Evolutionary conservation across 2,888 invertebrate species (phyloP), one percentile per base, ranked within the genome.

Genomic region (Brenthis ino): DNA sequence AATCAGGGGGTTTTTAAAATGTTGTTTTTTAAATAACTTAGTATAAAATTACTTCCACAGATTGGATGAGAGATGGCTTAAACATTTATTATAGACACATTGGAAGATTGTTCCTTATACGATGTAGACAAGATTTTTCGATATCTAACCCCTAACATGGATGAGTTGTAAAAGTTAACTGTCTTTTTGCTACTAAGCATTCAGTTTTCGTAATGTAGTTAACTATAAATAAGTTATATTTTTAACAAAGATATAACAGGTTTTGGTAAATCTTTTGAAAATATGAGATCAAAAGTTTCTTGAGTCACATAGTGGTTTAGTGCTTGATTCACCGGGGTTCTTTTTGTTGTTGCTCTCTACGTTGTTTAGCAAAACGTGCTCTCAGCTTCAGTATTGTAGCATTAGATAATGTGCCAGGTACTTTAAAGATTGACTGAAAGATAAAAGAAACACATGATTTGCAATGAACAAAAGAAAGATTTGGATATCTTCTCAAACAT

Each of bases 351-450:
- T 94, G 93, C 77, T 94, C 93, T 13, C 87, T 86, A 37, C 93
- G 93, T 76, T 94, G 93, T 78, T 93, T 92, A 8, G 94, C 91
- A 75, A 94, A 93, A 63, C 93, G 94, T 60, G 87, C 91, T 71
- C 96, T 91, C 72, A 96, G 84, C 79, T 95, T 95, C 60, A 93
- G 84, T 78, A 97, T 95, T 69, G 94, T 94, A 56, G 93, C 89
- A 77, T 94, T 94, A 57, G 96, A 95, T 79, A 98, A 93, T 57
- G 96, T 96, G 70, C 96, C 96, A 77, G 97, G 96, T 83, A 96
- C 94, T 90, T 95, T 95, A 87, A 98, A 98, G 84, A 97, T 96
- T 80, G 95, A 94, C 96, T 97, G 93, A 65, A 94, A 95, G 75
- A 80, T 77, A 76, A 79, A 80, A 4, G 20, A 33, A 60, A 14